These are phyloP conservation scores for Streptopelia turtur DNA, from an alignment of 2,797 vertebrate species.

Conservation along the genomic window DNA sequence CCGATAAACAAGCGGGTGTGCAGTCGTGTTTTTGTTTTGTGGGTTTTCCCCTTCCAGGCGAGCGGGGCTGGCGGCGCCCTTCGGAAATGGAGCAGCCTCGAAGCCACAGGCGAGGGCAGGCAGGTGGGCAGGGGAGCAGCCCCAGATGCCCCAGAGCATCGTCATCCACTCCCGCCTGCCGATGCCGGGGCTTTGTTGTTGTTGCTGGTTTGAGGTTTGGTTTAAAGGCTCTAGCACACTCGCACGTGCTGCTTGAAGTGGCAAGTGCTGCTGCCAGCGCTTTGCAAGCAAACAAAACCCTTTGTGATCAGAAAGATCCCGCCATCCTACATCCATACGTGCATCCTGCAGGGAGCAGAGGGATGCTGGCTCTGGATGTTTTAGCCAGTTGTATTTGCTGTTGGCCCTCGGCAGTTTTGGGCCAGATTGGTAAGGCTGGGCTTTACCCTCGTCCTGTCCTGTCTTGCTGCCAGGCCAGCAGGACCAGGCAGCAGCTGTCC, in stretches of 20 bases:
- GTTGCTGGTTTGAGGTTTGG: not conserved
- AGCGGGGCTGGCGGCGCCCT: not conserved
- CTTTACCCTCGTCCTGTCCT: not conserved
- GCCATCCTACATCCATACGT: fast-evolving
- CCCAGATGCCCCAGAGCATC: not conserved
- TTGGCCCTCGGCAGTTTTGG: not conserved
- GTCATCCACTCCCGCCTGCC: not conserved
- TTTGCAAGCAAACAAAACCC: not conserved
- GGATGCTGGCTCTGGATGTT: fast-evolving
- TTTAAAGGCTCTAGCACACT: not conserved
- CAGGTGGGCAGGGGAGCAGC: not conserved
- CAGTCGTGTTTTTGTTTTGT: not conserved
- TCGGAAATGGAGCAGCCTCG: not conserved
- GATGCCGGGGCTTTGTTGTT: not conserved
- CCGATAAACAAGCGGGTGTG: not conserved
- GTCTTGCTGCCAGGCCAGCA: not conserved
- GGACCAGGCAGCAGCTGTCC: fast-evolving
- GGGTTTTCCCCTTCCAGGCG: not conserved
- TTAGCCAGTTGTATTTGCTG: not conserved
- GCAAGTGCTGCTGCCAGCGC: not conserved
- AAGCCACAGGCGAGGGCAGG: not conserved
- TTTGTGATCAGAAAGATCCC: fast-evolving
- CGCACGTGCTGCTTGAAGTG: not conserved
- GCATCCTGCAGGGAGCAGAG: not conserved
- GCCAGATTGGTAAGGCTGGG: not conserved